phyloP scores from a whole-genome alignment of 2,113 vertebrate genomes.

The Nothoprocta pentlandii region DNA sequence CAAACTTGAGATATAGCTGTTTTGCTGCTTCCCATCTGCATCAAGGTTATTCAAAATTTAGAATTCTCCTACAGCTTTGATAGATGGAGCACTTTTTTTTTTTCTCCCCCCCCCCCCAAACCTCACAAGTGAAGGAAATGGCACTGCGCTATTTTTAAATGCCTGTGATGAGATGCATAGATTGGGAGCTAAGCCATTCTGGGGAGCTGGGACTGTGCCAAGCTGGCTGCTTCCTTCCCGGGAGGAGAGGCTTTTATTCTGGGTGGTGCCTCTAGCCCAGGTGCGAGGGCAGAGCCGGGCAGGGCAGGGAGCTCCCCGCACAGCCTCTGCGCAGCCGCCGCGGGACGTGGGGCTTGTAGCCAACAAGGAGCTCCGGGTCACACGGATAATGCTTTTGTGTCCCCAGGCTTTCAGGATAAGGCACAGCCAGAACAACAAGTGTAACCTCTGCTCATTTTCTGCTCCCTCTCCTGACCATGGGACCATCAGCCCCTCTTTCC shows the following conservation, averaged over 20 bases:
- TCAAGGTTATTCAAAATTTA: conserved; percentile 32
- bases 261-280: not conserved
- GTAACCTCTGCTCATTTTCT: not conserved
- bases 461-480: not conserved
- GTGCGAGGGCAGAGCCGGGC: not conserved
- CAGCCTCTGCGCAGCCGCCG: not conserved
- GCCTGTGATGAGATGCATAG: not conserved
- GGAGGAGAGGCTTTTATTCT: not conserved
- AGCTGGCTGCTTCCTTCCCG: not conserved
- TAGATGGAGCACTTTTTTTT: not conserved
- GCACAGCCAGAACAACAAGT: not conserved
- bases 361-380: too few species aligned
- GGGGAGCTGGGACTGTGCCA: not conserved
- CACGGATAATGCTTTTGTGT: fast-evolving
- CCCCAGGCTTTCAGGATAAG: not conserved
- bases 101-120: fast-evolving
- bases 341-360: not conserved
- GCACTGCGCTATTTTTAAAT: conserved; percentile 12
- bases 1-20: conserved; percentile 12
- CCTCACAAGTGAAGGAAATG: conserved; percentile 6
- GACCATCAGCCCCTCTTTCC: not conserved
- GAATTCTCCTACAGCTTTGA: conserved; percentile 45
- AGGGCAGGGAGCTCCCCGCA: not conserved
- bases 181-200: not conserved
- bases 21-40: conserved; percentile 32